Evolutionary conservation across 2,113 vertebrate genomes (phyloP), one percentile per base, ranked within the genome.

Genomic region (Hoplias malabaricus): DNA sequence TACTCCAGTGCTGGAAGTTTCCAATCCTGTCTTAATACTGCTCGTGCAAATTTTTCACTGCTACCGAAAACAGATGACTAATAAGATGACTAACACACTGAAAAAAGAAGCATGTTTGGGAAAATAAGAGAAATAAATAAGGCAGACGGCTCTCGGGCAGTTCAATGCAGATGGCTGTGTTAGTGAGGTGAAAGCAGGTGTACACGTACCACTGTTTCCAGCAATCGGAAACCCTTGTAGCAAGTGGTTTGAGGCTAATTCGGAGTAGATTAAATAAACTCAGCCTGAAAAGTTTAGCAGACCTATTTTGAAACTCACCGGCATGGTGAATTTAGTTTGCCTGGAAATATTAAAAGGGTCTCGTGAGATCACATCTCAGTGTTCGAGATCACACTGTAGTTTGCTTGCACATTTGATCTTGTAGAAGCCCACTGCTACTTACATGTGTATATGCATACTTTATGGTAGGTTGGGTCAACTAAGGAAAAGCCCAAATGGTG

Each of bases 11-110:
- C 54, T 59, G 8, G 1, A 46, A 34, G 71, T 14, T 46, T 29
- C 29, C 57, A 16, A 16, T 61, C 4, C 29, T 13, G 54, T 2
- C 3, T 31, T 31, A 3, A 6, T 29, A 3, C 33, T 3, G 13
- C 5, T 12, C 5, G 5, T 31, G 57, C n/a, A 5, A 31, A 33
- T 14, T 31, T 31, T 31, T 1, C 16, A 3, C 33, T 27, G 19
- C 21, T 71, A n/a, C n/a, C 43, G 40, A 31, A 73, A 73, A 73
- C 56, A 61, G 40, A 73, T 73, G 70, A 27, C 27, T 33, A 46
- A n/a, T 59, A 42, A 42, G 38, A 16, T 59, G 50, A 46, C 36
- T 29, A 42, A 59, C 25, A 16, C 29, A 21, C 3, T 61, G 10
- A 48, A 73, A 46, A 46, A 0, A 4, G 6, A 23, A 63, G 31